A percentile compares a stretch with the other conserved stretches of the same genome.
Conservation (phyloP, 2,888 invertebrate genomes). For the Synergus gifuensis region DNA sequence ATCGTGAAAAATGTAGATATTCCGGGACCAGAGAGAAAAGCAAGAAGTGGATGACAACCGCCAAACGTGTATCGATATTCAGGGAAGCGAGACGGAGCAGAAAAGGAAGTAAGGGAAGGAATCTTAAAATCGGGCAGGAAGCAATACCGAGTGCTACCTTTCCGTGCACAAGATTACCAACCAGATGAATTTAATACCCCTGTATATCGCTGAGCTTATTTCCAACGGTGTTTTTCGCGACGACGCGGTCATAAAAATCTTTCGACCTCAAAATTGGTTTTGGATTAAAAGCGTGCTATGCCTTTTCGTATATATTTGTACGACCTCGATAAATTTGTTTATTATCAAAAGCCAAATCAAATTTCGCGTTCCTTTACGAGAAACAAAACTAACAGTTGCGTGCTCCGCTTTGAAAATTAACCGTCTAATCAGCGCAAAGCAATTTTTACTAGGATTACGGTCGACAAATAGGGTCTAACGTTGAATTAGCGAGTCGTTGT, state of each 20-base stretch:
- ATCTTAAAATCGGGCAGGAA: conserved; percentile 48
- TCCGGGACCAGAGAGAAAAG: conserved; percentile 4
- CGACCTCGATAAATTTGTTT: conserved; percentile 51
- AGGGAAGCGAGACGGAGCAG: conserved; percentile 4
- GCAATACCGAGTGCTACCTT: conserved; percentile 45
- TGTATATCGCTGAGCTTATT: conserved; percentile 57
- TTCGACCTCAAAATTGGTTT: conserved; percentile 61
- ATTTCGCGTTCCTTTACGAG: conserved; percentile 46
- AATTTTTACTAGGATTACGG: conserved; percentile 13
- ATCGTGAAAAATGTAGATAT: conserved; percentile 32
- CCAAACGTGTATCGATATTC: conserved; percentile 37
- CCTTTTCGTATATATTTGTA: conserved; percentile 47
- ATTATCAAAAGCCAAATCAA: conserved; percentile 51
- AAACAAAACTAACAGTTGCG: conserved; percentile 19
- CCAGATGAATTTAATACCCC: conserved; percentile 50
- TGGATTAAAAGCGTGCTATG: conserved; percentile 54
- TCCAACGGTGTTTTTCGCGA: conserved; percentile 57
- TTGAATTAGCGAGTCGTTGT: neutral
- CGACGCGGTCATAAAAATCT: conserved; percentile 48
- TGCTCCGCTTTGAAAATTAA: conserved; percentile 28
- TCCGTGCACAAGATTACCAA: conserved; percentile 34
- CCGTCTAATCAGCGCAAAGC: conserved; percentile 13
- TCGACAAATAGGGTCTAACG: neutral
- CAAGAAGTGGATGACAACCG: conserved; percentile 28
- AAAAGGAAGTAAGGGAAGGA: conserved; percentile 1